Percentiles rank a stretch among this genome's conserved stretches.
These are phyloP conservation scores for Spongilla lacustris DNA, from an alignment of 37 sponge, comb jelly and placozoan species.

Conservation along the genomic window DNA sequence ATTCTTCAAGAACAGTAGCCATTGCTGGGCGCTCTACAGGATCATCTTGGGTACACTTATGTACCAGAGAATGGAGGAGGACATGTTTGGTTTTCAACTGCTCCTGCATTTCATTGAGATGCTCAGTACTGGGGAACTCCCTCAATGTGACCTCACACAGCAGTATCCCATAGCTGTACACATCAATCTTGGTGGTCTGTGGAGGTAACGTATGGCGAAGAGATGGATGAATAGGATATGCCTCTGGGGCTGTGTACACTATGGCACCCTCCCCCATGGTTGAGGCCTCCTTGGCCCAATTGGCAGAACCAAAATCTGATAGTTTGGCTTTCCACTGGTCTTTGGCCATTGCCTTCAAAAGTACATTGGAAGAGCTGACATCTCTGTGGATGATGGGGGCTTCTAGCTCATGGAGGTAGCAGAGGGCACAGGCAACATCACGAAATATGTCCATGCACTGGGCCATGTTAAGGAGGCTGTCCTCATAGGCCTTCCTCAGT, in stretches of 20 bases:
- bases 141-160: slow-evolving; percentile 38
- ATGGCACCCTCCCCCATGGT: slow-evolving; percentile 59
- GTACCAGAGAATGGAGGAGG: neutral
- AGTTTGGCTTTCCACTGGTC: slow-evolving; percentile 66
- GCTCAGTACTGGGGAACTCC: slow-evolving; percentile 20
- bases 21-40: slow-evolving; percentile 18
- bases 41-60: neutral
- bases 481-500: slow-evolving; percentile 46
- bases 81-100: neutral
- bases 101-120: neutral
- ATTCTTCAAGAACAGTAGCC: slow-evolving; percentile 8
- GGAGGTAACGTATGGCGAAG: neutral
- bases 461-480: neutral
- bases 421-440: slow-evolving; percentile 67
- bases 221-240: neutral
- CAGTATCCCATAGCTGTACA: slow-evolving; percentile 74
- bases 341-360: slow-evolving; percentile 32
- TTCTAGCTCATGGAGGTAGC: slow-evolving; percentile 62
- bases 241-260: slow-evolving; percentile 75
- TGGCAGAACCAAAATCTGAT: slow-evolving; percentile 85
- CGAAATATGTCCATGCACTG: slow-evolving; percentile 12
- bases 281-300: slow-evolving; percentile 20
- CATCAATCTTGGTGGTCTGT: slow-evolving; percentile 70
- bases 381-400: slow-evolving; percentile 80
- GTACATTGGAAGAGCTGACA: slow-evolving; percentile 78